Base-by-base conservation (phyloP, 2,888 invertebrate species). In the Melieria crassipennis region DNA sequence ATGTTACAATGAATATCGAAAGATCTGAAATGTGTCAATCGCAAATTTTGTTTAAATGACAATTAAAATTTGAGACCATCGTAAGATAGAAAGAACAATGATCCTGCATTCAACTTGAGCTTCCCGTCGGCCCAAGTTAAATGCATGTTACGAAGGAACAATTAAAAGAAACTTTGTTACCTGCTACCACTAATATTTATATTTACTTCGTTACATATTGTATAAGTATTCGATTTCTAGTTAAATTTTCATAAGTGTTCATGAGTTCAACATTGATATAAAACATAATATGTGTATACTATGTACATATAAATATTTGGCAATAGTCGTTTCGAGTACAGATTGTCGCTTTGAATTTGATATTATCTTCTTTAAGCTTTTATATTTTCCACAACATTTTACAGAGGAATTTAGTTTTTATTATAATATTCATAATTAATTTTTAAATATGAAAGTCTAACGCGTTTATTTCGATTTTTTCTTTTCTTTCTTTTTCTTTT, bases 391-490 rank as follows among this genome's bases (percentile, higher is more conserved):
- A 67, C 60, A 60, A 67, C 43, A 60, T 67, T 67, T 60, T 67
- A 60, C 43, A 52, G 47, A 67, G 52, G 13, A 67, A 48, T 60
- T 67, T 67, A 52, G 52, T 67, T 67, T 67, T 67, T 63, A 69
- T 69, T 69, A 63, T 69, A 69, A 56, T 62, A 55, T 47, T 69
- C 61, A 69, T 69, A 73, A 75, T 75, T 80, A 76, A 79, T 82
- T 81, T 83, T 80, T 80, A 78, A 78, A 80, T 79, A 79, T 78
- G 82, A 81, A 79, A 84, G 84, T 86, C 86, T 86, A 87, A 86
- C 87, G 86, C 84, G 86, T 83, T 85, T 84, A 83, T 84, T 87
- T 84, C 83, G 85, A 84, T 86, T 87, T 86, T 80, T 83, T 86
- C 81, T 82, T 82, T 85, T 83, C 81, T 83, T 84, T 83, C 80